Evolutionary conservation across 1,140 invertebrate species (phyloP).

Genomic region (Centruroides sculpturatus): DNA sequence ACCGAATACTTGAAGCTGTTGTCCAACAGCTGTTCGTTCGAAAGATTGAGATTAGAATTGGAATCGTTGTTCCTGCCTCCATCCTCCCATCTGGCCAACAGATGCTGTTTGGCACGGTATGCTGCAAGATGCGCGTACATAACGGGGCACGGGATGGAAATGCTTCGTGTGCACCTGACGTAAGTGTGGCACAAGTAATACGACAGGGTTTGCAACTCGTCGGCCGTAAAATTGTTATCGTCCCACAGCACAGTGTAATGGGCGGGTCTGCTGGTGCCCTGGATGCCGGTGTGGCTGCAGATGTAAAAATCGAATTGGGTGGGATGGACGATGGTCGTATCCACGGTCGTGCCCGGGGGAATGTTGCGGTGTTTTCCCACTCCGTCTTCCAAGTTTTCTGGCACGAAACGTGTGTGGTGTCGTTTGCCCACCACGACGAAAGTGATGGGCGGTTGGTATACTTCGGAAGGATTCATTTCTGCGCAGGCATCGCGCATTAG

Average conservation of each 20-base stretch:
- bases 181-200: conserved; percentile 19
- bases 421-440: conserved; percentile 18
- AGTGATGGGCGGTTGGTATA: conserved; percentile 11
- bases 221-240: conserved; percentile 9
- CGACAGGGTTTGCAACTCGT: conserved; percentile 14
- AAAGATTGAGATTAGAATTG: no score
- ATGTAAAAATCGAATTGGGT: conserved; percentile 72
- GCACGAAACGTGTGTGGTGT: conserved; percentile 8
- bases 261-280: conserved; percentile 12
- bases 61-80: no score
- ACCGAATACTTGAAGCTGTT: no score
- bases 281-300: conserved; percentile 45
- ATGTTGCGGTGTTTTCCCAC: conserved; percentile 42
- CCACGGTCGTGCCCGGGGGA: conserved; percentile 66
- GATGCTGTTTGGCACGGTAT: conserved; percentile 7
- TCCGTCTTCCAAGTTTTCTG: conserved; percentile 14
- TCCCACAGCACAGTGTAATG: conserved; percentile 13
- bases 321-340: conserved; percentile 64
- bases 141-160: conserved; percentile 19
- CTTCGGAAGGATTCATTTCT: background rate
- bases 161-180: conserved; percentile 7
- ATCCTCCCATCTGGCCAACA: background rate
- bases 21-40: no score
- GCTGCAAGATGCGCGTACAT: conserved; percentile 23
- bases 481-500: conserved; percentile 7